phyloP scores from a whole-genome alignment of 2,797 vertebrate species.

The Syngnathus rostellatus region DNA sequence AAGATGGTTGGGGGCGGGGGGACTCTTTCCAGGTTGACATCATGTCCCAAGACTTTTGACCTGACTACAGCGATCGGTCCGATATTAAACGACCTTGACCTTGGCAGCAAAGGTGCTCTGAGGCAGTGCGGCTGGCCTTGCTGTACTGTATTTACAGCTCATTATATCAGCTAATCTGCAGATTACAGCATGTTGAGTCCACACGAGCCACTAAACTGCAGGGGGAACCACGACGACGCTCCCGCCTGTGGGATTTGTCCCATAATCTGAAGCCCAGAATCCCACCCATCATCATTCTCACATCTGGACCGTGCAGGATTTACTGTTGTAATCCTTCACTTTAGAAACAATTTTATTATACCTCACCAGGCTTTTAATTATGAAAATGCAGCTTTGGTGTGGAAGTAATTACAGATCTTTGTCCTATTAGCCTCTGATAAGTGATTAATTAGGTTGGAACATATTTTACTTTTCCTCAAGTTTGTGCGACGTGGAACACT shows the following conservation, averaged over 20 bases:
- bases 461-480: neutral
- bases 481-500: neutral
- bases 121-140: conserved; percentile 36
- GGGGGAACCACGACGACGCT: conserved; percentile 44
- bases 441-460: conserved; percentile 25
- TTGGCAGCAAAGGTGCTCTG: conserved; percentile 2
- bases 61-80: neutral
- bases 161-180: conserved; percentile 76
- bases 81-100: conserved; percentile 6
- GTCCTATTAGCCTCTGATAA: conserved; percentile 57
- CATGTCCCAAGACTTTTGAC: neutral
- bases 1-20: neutral
- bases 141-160: conserved; percentile 77
- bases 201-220: conserved; percentile 62
- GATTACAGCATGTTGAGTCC: conserved; percentile 78
- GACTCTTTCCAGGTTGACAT: neutral
- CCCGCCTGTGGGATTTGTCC: conserved; percentile 59
- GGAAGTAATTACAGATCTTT: conserved; percentile 65
- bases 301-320: conserved; percentile 69
- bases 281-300: conserved; percentile 45
- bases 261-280: conserved; percentile 65
- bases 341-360: conserved; percentile 69
- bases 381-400: conserved; percentile 68
- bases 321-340: conserved; percentile 73
- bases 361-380: conserved; percentile 69